Evolutionary conservation across 2,888 invertebrate genomes (phyloP).

Genomic region (Plebejus anna): DNA sequence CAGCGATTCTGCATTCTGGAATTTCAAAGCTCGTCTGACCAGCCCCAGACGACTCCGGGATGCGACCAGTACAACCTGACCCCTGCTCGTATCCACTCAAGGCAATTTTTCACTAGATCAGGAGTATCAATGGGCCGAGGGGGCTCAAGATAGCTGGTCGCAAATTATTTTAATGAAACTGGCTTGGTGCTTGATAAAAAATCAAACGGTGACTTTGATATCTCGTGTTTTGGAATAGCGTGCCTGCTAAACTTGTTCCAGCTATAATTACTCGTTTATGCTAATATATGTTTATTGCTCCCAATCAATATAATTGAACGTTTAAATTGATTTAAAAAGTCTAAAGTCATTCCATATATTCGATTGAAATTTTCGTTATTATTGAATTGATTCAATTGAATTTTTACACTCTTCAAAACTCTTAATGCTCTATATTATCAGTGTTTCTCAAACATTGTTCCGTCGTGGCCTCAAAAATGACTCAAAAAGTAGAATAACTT

Average conservation of each 20-base stretch:
- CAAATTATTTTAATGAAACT: slow-evolving; percentile 39
- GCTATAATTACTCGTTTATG: slow-evolving; percentile 7
- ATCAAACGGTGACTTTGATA: slow-evolving; percentile 33
- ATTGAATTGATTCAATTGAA: no score
- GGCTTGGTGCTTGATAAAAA: slow-evolving; percentile 37
- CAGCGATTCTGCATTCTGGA: slow-evolving; percentile 67
- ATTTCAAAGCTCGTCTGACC: slow-evolving; percentile 67
- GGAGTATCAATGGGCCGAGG: slow-evolving; percentile 33
- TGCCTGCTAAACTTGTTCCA: slow-evolving; percentile 17
- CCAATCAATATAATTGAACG: background rate
- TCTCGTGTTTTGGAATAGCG: slow-evolving; percentile 18
- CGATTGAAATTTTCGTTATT: background rate
- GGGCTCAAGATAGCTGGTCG: slow-evolving; percentile 35
- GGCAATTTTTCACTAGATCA: slow-evolving; percentile 25
- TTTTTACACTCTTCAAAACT: no score
- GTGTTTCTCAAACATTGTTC: no score
- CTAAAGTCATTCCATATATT: background rate
- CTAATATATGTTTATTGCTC: background rate
- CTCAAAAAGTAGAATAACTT: no score
- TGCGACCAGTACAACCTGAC: slow-evolving; percentile 45
- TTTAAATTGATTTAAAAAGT: background rate
- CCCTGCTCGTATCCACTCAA: slow-evolving; percentile 36
- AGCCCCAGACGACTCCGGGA: slow-evolving; percentile 46
- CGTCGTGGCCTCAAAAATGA: no score
- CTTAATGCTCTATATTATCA: no score